These are phyloP conservation scores for Branchinecta lindahli DNA, from an alignment of 1,140 invertebrate genomes.

Conservation along the genomic window DNA sequence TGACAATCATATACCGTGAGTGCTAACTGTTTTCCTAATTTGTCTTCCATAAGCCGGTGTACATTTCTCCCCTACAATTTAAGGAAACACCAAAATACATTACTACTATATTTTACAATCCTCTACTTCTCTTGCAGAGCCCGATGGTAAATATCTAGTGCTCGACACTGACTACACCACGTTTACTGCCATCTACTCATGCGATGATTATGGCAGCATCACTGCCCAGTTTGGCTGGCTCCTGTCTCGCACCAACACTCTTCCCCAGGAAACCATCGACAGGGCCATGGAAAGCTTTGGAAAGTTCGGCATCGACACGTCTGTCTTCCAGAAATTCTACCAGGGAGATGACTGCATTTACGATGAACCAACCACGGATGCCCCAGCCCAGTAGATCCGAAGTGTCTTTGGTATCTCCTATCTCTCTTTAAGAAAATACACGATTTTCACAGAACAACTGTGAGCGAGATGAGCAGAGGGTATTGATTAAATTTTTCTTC, in stretches of 20 bases:
- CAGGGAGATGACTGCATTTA: slow-evolving; percentile 18
- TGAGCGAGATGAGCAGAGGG: too few relatives aligned
- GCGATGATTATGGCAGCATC: slow-evolving; percentile 13
- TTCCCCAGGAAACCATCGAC: slow-evolving; percentile 12
- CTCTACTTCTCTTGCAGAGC: neutral
- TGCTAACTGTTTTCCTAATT: too few relatives aligned
- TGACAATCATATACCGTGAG: too few relatives aligned
- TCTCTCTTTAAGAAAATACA: too few relatives aligned
- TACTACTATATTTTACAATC: too few relatives aligned
- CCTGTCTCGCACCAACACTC: slow-evolving; percentile 15
- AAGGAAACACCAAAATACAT: too few relatives aligned
- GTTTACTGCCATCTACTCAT: slow-evolving; percentile 18
- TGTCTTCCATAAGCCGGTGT: too few relatives aligned
- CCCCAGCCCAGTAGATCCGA: too few relatives aligned
- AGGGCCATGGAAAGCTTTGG: slow-evolving; percentile 14
- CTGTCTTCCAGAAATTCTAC: slow-evolving; percentile 14
- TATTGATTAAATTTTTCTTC: too few relatives aligned
- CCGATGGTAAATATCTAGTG: slow-evolving; percentile 19
- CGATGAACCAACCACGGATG: neutral
- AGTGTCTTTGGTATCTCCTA: too few relatives aligned
- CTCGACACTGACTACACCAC: slow-evolving; percentile 19
- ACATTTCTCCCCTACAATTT: too few relatives aligned
- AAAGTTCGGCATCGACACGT: slow-evolving; percentile 16
- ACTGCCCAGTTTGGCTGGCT: slow-evolving; percentile 18
- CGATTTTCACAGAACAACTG: too few relatives aligned